Percentiles rank a stretch among this genome's conserved stretches.
These are phyloP conservation scores for Rutilus rutilus DNA, from an alignment of 2,113 vertebrate genomes.

Conservation along the genomic window DNA sequence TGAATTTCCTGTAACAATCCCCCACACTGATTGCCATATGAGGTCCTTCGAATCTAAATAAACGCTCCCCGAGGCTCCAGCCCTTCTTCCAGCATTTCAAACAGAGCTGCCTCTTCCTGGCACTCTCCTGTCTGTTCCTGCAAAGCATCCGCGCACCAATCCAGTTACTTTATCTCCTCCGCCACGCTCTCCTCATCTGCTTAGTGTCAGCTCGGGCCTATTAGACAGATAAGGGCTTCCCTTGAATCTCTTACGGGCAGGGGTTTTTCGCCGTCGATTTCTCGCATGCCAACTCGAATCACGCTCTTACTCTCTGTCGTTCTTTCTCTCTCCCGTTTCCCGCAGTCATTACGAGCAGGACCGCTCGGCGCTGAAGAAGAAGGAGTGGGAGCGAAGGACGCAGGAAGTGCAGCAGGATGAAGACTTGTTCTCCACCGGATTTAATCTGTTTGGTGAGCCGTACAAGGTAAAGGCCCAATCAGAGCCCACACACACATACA, in stretches of 20 bases:
- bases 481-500: not conserved
- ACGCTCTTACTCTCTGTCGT: slow-evolving; percentile 48
- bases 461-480: slow-evolving; percentile 86
- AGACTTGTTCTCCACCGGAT: slow-evolving; percentile 94
- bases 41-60: slow-evolving; percentile 52
- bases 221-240: slow-evolving; percentile 57
- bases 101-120: slow-evolving; percentile 34
- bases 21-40: slow-evolving; percentile 45
- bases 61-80: slow-evolving; percentile 49
- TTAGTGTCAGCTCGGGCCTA: slow-evolving; percentile 55
- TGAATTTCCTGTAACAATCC: slow-evolving; percentile 53
- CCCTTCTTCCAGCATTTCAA: slow-evolving; percentile 33
- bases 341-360: slow-evolving; percentile 94
- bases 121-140: slow-evolving; percentile 49
- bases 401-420: slow-evolving; percentile 99
- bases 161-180: slow-evolving; percentile 55
- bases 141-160: slow-evolving; percentile 52
- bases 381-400: slow-evolving; percentile 95
- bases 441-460: slow-evolving; percentile 97
- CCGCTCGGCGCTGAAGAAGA: slow-evolving; percentile 91
- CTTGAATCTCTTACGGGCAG: slow-evolving; percentile 50
- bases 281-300: slow-evolving; percentile 58
- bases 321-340: slow-evolving; percentile 54
- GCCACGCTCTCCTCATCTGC: slow-evolving; percentile 49
- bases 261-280: slow-evolving; percentile 53